Evolutionary conservation across 2,888 invertebrate species (phyloP).

Genomic region (Anorthoa munda): DNA sequence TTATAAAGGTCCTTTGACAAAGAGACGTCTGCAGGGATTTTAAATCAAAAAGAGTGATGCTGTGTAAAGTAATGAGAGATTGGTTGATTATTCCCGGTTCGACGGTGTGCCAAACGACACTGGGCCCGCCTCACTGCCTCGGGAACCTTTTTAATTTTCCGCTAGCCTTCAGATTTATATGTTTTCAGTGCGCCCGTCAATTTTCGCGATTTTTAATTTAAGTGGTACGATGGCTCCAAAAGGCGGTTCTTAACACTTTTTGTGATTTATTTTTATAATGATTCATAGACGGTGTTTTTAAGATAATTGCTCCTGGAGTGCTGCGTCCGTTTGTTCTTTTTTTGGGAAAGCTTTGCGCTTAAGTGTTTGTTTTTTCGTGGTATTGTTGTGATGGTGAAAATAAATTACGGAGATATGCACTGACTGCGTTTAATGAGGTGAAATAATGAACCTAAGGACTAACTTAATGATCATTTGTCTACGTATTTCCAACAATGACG

Average conservation of each 20-base stretch:
- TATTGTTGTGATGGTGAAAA: slow-evolving; percentile 31
- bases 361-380: slow-evolving; percentile 39
- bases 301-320: slow-evolving; percentile 67
- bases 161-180: slow-evolving; percentile 88
- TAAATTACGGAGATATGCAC: slow-evolving; percentile 27
- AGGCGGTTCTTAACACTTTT: slow-evolving; percentile 76
- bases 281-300: slow-evolving; percentile 67
- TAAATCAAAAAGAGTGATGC: slow-evolving; percentile 71
- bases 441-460: slow-evolving; percentile 21
- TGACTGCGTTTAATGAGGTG: slow-evolving; percentile 43
- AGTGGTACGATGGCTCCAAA: slow-evolving; percentile 83
- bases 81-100: slow-evolving; percentile 77
- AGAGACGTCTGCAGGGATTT: slow-evolving; percentile 69
- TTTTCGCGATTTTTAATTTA: slow-evolving; percentile 88
- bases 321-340: slow-evolving; percentile 42
- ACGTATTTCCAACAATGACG: not conserved
- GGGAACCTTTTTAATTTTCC: slow-evolving; percentile 89
- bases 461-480: not conserved
- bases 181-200: slow-evolving; percentile 86
- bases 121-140: slow-evolving; percentile 74
- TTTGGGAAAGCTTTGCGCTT: slow-evolving; percentile 28
- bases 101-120: slow-evolving; percentile 73
- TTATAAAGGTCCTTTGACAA: slow-evolving; percentile 66
- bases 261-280: slow-evolving; percentile 69
- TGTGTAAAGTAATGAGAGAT: slow-evolving; percentile 75